phyloP scores from a whole-genome alignment of 2,113 vertebrate species.

The Hemichromis elongatus region DNA sequence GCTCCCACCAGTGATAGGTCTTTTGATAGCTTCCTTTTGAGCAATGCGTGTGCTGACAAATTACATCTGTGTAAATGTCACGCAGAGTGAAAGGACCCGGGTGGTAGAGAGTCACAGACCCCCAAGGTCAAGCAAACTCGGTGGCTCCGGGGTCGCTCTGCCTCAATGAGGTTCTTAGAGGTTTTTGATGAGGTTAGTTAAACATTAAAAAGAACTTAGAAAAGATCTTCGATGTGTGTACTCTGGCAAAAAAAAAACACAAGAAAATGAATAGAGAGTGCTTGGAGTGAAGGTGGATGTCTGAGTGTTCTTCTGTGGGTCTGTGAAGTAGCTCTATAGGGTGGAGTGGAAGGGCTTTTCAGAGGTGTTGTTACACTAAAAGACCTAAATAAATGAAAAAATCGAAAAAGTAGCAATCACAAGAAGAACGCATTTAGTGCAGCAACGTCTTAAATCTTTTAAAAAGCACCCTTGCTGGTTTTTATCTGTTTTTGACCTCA shows the following conservation, averaged over 20 bases:
- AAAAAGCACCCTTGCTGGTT: background rate
- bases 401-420: background rate
- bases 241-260: background rate
- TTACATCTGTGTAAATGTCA: constrained; percentile 73
- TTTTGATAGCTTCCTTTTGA: constrained; percentile 64
- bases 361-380: constrained; percentile 28
- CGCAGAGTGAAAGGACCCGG: constrained; percentile 11
- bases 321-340: background rate
- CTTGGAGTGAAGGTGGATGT: constrained; percentile 15
- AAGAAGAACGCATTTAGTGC: constrained; percentile 7
- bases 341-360: constrained; percentile 11
- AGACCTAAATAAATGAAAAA: background rate
- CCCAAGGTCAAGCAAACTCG: constrained; percentile 26
- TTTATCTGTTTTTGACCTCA: background rate
- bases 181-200: constrained; percentile 61
- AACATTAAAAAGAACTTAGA: constrained; percentile 47
- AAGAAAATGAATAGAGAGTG: constrained; percentile 2
- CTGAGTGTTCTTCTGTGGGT: background rate
- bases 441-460: background rate
- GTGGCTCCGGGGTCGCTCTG: background rate
- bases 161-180: constrained; percentile 32
- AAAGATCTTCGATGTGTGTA: background rate
- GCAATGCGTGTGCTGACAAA: constrained; percentile 49
- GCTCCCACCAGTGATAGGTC: constrained; percentile 25
- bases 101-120: background rate